Percentiles rank a stretch among this genome's conserved stretches.
Conservation (phyloP, 2,888 invertebrate species). For the Polydrusus tereticollis region DNA sequence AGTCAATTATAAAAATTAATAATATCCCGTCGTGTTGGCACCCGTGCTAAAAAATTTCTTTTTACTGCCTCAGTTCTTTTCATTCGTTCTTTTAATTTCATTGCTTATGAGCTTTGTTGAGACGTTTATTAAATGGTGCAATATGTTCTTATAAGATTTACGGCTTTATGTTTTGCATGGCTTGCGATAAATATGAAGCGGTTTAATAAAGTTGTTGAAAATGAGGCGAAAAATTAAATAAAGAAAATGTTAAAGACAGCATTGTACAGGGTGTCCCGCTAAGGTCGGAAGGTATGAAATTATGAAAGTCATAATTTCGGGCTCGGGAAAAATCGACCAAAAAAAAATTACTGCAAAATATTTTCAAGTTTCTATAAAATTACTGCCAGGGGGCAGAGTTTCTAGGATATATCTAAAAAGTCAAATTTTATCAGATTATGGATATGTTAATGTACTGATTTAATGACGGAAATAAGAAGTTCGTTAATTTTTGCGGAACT, state of each 20-base stretch:
- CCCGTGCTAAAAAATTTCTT: neutral
- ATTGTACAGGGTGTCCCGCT: too few species aligned
- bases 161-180: conserved; percentile 27
- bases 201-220: conserved; percentile 12
- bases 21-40: neutral
- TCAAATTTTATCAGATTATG: too few species aligned
- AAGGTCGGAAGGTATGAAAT: too few species aligned
- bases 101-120: conserved; percentile 45
- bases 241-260: neutral
- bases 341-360: too few species aligned
- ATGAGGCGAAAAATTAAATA: neutral
- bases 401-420: too few species aligned
- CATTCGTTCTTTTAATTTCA: conserved; percentile 19
- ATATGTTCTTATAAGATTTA: conserved; percentile 44
- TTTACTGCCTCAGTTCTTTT: neutral
- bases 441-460: too few species aligned
- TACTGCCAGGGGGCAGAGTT: too few species aligned
- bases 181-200: conserved; percentile 26
- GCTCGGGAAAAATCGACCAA: too few species aligned
- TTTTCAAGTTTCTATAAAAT: too few species aligned
- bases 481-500: too few species aligned
- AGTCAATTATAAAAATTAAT: neutral
- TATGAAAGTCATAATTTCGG: too few species aligned
- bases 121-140: conserved; percentile 45
- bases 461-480: too few species aligned